Base-by-base conservation (phyloP, 1,140 invertebrate species). In the Maniola jurtina region DNA sequence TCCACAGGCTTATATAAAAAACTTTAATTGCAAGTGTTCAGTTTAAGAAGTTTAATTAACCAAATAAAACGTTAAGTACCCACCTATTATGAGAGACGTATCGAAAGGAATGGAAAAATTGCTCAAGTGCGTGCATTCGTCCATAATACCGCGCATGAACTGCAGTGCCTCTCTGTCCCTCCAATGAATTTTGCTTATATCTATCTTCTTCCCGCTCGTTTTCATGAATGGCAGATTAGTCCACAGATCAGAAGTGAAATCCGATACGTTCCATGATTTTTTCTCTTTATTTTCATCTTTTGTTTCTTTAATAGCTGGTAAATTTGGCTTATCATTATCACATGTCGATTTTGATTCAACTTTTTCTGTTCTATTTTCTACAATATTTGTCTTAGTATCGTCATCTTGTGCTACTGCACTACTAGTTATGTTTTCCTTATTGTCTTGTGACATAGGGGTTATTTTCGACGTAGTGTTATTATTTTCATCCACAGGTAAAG, bases 111-210 rank as follows among this genome's bases (percentile, higher is more conserved):
- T 89, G 11, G 96, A 95, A 81, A 98, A 99, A 88, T 99, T 98
- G 64, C 94, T 96, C 2, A 99, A 91, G 91, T 99, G 98, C 3
- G 99, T 99, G 84, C 97, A 99, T 89, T 99, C 97, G 81, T 99
- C 98, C 98, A 99, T 99, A 68, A 99, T 95, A 0, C 98, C 98
- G 33, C 96, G 92, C 98, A 99, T 99, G 83, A 99, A 99, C 87
- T 97, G 95, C 9, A 98, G 72, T 1, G 96, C 96, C 82, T 97
- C 96, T 70, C 93, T 92, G 72, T 95, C 94, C 52, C 93, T 90
- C 92, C 92, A 93, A 71, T 93, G 92, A 8, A 92, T 92, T 77
- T 92, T 93, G 13, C 86, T 86, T 68, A 92, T 92, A 56, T 93
- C 91, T 84, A 90, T 90, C 73, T 86, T 86, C 66, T 81, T 91